phyloP scores from a whole-genome alignment of 1,140 invertebrate genomes.

The Halictus rubicundus region DNA sequence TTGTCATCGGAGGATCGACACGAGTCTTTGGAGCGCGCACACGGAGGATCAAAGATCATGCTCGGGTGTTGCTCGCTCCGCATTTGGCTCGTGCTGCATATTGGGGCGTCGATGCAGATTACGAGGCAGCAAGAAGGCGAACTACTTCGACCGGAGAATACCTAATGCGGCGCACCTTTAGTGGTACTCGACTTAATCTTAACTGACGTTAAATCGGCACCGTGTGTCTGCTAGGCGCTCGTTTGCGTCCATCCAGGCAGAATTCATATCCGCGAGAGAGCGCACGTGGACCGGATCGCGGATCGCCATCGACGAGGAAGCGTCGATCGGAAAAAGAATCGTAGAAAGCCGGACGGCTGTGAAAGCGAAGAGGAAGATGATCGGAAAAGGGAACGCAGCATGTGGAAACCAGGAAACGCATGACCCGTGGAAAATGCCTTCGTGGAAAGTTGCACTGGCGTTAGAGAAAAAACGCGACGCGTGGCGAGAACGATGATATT shows the following conservation, averaged over 20 bases:
- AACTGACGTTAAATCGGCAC: constrained; percentile 45
- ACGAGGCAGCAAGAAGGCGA: constrained; percentile 33
- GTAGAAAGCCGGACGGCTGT: neutral
- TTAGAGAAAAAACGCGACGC: neutral
- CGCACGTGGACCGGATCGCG: neutral
- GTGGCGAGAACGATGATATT: neutral
- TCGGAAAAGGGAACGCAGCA: neutral
- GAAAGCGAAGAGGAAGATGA: neutral
- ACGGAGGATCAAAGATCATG: neutral
- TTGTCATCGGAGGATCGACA: neutral
- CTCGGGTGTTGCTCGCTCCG: neutral
- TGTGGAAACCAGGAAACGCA: neutral
- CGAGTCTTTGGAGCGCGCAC: neutral
- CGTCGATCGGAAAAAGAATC: neutral
- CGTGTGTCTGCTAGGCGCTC: neutral
- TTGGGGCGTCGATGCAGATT: constrained; percentile 30
- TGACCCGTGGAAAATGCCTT: neutral
- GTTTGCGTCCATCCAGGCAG: neutral
- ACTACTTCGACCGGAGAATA: constrained; percentile 29
- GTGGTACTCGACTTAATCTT: constrained; percentile 34
- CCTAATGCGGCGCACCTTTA: constrained; percentile 38
- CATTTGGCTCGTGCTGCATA: constrained; percentile 15
- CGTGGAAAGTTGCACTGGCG: neutral
- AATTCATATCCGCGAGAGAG: neutral
- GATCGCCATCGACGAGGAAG: neutral